These are phyloP conservation scores for Macrocentrus cingulum DNA, from an alignment of 1,140 invertebrate species.

Conservation along the genomic window DNA sequence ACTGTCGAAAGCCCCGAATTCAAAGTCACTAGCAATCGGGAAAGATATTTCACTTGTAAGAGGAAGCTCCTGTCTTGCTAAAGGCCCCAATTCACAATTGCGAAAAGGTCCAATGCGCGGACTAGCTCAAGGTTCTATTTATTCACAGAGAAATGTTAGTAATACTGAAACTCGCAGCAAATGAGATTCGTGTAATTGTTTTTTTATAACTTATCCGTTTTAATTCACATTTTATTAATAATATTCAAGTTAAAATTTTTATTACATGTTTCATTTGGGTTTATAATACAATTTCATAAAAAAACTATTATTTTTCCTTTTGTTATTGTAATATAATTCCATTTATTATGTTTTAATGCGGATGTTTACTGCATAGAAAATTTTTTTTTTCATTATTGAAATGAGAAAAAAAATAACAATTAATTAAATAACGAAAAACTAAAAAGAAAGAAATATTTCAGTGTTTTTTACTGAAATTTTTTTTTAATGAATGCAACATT, in stretches of 20 bases:
- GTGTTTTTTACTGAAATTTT: neutral
- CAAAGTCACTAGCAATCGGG: slow-evolving; percentile 58
- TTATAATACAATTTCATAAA: neutral
- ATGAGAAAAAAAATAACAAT: too few relatives aligned
- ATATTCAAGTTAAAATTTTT: slow-evolving; percentile 14
- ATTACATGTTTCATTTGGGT: slow-evolving; percentile 18
- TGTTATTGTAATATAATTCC: too few relatives aligned
- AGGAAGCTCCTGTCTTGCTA: slow-evolving; percentile 56
- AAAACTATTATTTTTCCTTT: too few relatives aligned
- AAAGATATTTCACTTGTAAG: slow-evolving; percentile 57
- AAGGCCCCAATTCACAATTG: slow-evolving; percentile 64
- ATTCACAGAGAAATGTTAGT: slow-evolving; percentile 60
- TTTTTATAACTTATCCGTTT: slow-evolving; percentile 27
- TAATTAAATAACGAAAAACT: neutral
- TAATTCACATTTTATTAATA: slow-evolving; percentile 14
- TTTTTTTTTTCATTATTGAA: too few relatives aligned
- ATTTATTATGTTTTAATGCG: too few relatives aligned
- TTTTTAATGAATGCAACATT: slow-evolving; percentile 11
- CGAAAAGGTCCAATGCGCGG: slow-evolving; percentile 66
- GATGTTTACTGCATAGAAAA: too few relatives aligned
- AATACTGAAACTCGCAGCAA: slow-evolving; percentile 61
- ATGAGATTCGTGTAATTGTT: slow-evolving; percentile 57
- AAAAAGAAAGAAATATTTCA: neutral
- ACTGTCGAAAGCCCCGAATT: slow-evolving; percentile 46
- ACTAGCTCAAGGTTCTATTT: slow-evolving; percentile 70